Base-by-base conservation (phyloP, 1,140 invertebrate genomes). In the Drosophila sechellia region DNA sequence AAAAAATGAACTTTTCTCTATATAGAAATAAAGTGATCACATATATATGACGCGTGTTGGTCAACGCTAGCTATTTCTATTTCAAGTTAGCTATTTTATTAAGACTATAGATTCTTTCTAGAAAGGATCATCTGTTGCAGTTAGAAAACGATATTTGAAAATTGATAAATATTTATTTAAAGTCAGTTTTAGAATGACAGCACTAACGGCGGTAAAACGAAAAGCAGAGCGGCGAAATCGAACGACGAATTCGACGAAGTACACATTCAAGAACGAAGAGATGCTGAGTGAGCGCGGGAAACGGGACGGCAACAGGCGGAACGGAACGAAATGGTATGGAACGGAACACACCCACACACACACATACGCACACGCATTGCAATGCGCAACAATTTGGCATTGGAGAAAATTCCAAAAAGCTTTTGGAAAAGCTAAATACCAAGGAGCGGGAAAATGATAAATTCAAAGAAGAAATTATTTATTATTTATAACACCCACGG, bases 311-410 rank as follows among this genome's bases (percentile, higher is more conserved):
- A 84, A 76, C 68, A 72, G 68, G 56, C 66, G 49, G 66, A 63
- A 71, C 65, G 57, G n/a, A 78, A 77, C 37, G 37, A 45, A 15
- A 42, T 15, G 45, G 31, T 27, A 43, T 35, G n/a, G 27, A 45
- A 52, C 35, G 13, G 13, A 42, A 64, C 55, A 77, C 6, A 10
- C 22, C 34, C 49, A 43, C 27, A 48, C 43, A 48, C 43, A 65
- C 49, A 45, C 15, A 52, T 17, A 15, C 40, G 31, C 49, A 27
- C 43, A 48, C 22, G 40, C 46, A 49, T 34, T 48, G 66, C 54
- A 75, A 66, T 49, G 60, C 50, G 81, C 71, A 66, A 80, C 78
- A 85, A 76, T 84, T 85, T 58, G 65, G 72, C 71, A 75, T 58
- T 76, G 72, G 72, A 75, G 46, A 64, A 65, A 34, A 22, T 39